Conservation (phyloP, 2,888 invertebrate species). For the Drosophila anomelani region DNA sequence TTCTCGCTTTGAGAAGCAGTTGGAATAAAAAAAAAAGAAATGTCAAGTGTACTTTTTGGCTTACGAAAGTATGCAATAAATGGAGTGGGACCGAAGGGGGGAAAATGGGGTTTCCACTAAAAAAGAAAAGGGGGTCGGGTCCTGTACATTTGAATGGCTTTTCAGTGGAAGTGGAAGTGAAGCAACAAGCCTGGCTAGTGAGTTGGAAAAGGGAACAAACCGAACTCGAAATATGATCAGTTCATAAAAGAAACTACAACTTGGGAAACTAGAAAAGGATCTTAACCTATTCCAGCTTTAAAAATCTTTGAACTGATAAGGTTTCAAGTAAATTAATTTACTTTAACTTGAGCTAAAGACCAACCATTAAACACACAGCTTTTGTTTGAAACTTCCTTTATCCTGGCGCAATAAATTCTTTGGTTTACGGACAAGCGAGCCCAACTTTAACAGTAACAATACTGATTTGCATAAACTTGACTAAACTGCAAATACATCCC, state of each 20-base stretch:
- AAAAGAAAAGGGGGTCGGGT: conserved; percentile 4
- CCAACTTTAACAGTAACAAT: conserved; percentile 29
- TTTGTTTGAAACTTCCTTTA: conserved; percentile 4
- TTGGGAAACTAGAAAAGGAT: neutral
- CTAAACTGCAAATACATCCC: conserved; percentile 50
- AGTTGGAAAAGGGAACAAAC: conserved; percentile 6
- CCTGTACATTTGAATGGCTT: conserved; percentile 38
- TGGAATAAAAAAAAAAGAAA: conserved; percentile 53
- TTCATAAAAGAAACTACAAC: neutral
- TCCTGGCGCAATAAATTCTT: conserved; percentile 12
- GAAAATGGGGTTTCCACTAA: neutral
- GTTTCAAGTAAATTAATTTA: neutral
- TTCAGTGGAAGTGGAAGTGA: conserved; percentile 4
- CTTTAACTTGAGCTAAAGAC: neutral
- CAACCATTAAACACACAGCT: neutral
- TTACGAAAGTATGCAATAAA: conserved; percentile 55
- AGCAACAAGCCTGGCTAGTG: conserved; percentile 39
- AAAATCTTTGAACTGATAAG: too few species aligned
- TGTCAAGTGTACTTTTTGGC: conserved; percentile 74
- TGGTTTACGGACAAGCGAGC: conserved; percentile 6
- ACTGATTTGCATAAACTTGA: conserved; percentile 47
- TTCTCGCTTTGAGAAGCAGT: conserved; percentile 39
- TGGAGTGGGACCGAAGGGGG: neutral
- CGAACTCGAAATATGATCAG: conserved; percentile 5
- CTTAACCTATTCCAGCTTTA: neutral